A percentile compares a stretch with the other conserved stretches of the same genome.
Conservation (phyloP, 2,888 invertebrate genomes). For the Andrena dorsata region DNA sequence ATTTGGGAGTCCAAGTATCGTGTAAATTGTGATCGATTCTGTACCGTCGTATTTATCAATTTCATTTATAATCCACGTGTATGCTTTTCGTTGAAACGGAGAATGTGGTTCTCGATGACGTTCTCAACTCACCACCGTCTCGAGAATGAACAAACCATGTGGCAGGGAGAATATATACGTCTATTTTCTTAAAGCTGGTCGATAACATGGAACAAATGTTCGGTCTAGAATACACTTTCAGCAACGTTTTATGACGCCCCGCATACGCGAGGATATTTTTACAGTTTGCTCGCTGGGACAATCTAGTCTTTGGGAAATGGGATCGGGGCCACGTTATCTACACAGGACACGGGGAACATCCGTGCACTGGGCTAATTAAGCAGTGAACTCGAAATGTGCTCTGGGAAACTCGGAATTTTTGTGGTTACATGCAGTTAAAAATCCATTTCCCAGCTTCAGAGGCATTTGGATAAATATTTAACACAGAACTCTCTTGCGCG, state of each 20-base stretch:
- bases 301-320: slow-evolving; percentile 34
- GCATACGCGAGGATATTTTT: slow-evolving; percentile 64
- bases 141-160: slow-evolving; percentile 43
- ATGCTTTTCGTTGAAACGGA: slow-evolving; percentile 5
- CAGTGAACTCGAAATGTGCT: neutral
- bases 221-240: slow-evolving; percentile 49
- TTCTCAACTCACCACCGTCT: slow-evolving; percentile 45
- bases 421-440: neutral
- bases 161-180: slow-evolving; percentile 51
- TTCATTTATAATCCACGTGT: no score
- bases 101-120: slow-evolving; percentile 37
- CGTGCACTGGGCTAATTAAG: neutral
- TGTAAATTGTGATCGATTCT: neutral
- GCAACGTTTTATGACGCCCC: slow-evolving; percentile 54
- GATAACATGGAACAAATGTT: slow-evolving; percentile 63
- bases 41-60: neutral
- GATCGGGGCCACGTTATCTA: slow-evolving; percentile 15
- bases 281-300: slow-evolving; percentile 34
- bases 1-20: neutral
- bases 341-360: neutral
- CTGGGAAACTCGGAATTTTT: neutral
- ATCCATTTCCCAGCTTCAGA: no score
- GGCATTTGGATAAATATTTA: no score
- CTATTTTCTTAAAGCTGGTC: slow-evolving; percentile 66
- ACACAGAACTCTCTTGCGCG: no score